phyloP scores from a whole-genome alignment of 2,888 invertebrate species.

The Ethmia dodecea region DNA sequence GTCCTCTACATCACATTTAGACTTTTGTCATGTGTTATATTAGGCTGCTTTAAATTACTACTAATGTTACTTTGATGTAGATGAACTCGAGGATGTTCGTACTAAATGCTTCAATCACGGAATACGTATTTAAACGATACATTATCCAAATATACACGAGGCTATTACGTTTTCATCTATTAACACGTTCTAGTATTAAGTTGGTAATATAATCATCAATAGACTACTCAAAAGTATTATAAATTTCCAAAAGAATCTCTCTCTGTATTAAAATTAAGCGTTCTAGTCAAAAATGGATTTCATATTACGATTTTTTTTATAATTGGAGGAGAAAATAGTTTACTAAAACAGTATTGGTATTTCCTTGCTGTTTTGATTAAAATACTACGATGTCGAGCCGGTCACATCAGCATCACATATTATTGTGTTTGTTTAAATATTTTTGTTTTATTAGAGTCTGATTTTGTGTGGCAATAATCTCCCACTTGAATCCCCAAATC shows the following conservation, averaged over 20 bases:
- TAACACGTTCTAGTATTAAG: constrained; percentile 53
- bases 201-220: constrained; percentile 43
- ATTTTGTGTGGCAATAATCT: too few species aligned
- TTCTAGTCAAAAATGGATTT: constrained; percentile 74
- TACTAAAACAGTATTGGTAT: constrained; percentile 18
- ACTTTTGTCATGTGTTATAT: constrained; percentile 39
- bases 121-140: not conserved
- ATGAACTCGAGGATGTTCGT: not conserved
- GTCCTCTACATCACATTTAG: constrained; percentile 26
- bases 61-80: not conserved
- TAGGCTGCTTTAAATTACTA: constrained; percentile 35
- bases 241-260: constrained; percentile 69
- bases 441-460: too few species aligned
- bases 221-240: constrained; percentile 68
- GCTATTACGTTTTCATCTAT: constrained; percentile 52
- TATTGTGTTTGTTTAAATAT: too few species aligned
- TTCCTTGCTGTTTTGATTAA: constrained; percentile 2
- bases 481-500: not conserved
- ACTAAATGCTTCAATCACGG: not conserved
- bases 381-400: not conserved
- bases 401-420: too few species aligned
- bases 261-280: constrained; percentile 71
- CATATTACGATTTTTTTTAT: constrained; percentile 43
- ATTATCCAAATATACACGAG: constrained; percentile 54
- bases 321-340: constrained; percentile 8